These are phyloP conservation scores for Probosciger aterrimus DNA, from an alignment of 2,113 vertebrate genomes.

Conservation along the genomic window DNA sequence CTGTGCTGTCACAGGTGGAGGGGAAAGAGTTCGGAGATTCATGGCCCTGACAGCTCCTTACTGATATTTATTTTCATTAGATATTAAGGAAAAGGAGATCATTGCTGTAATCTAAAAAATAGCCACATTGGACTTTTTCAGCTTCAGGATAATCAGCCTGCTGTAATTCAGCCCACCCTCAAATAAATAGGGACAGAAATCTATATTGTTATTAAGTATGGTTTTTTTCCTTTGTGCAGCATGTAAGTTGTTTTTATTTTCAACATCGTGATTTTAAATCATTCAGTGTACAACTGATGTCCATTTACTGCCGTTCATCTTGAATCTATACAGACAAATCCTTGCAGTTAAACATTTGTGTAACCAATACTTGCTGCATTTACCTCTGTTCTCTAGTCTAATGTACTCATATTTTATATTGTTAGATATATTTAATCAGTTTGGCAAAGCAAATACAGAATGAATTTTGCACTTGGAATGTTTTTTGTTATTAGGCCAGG, in stretches of 20 bases:
- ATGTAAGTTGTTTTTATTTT: neutral
- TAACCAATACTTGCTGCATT: neutral
- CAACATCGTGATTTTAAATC: neutral
- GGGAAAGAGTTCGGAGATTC: neutral
- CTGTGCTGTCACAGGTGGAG: neutral
- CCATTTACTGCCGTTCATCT: neutral
- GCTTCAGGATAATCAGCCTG: neutral
- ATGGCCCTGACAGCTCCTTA: neutral
- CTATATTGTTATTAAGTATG: neutral
- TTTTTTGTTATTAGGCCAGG: neutral
- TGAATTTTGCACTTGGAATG: neutral
- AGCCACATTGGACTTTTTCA: neutral
- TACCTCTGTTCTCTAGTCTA: neutral
- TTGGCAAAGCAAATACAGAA: neutral
- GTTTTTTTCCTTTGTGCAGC: neutral
- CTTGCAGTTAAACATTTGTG: neutral
- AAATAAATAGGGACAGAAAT: neutral
- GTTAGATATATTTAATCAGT: neutral
- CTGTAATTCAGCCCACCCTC: neutral
- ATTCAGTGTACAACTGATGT: neutral
- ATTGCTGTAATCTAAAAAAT: neutral
- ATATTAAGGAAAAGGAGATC: neutral
- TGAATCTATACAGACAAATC: neutral
- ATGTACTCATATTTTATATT: neutral
- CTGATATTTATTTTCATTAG: neutral